A percentile compares a stretch with the other conserved stretches of the same genome.
Conservation (phyloP, 2,113 vertebrate species). For the Puntigrus tetrazona region DNA sequence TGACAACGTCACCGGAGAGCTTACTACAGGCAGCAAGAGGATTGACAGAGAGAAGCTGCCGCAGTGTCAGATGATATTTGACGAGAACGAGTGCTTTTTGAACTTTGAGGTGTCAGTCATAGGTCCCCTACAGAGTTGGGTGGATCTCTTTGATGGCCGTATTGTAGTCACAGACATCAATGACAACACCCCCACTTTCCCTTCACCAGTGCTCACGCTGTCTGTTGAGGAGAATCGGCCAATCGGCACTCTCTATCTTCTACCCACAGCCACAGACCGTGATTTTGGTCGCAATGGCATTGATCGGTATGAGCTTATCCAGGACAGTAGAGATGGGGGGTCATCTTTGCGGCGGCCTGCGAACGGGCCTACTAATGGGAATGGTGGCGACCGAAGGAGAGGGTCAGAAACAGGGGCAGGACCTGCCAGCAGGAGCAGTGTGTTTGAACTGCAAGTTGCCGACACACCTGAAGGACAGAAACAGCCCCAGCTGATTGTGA, state of each 20-base stretch:
- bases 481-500: conserved; percentile 97
- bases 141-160: conserved; percentile 93
- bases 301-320: conserved; percentile 92
- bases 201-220: conserved; percentile 92
- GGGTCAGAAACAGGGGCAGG: conserved; percentile 46
- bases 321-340: conserved; percentile 74
- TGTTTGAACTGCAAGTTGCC: conserved; percentile 94
- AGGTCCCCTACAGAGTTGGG: conserved; percentile 96
- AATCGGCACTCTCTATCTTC: conserved; percentile 92
- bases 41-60: conserved; percentile 95
- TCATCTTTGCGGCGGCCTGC: conserved; percentile 66
- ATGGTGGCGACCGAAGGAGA: conserved; percentile 61
- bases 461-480: conserved; percentile 96
- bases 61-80: conserved; percentile 98
- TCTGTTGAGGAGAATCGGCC: conserved; percentile 97
- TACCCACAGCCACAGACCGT: conserved; percentile 93
- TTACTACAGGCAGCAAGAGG: conserved; percentile 88
- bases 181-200: conserved; percentile 96
- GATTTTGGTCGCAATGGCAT: conserved; percentile 95
- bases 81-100: conserved; percentile 96
- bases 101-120: conserved; percentile 98
- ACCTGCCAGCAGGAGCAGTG: conserved; percentile 78
- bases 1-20: conserved; percentile 95
- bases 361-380: conserved; percentile 69
- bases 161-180: conserved; percentile 96